A percentile compares a stretch with the other conserved stretches of the same genome.
These are phyloP conservation scores for Ctenopoma kingsleyae DNA, from an alignment of 2,797 vertebrate species.

Conservation along the genomic window DNA sequence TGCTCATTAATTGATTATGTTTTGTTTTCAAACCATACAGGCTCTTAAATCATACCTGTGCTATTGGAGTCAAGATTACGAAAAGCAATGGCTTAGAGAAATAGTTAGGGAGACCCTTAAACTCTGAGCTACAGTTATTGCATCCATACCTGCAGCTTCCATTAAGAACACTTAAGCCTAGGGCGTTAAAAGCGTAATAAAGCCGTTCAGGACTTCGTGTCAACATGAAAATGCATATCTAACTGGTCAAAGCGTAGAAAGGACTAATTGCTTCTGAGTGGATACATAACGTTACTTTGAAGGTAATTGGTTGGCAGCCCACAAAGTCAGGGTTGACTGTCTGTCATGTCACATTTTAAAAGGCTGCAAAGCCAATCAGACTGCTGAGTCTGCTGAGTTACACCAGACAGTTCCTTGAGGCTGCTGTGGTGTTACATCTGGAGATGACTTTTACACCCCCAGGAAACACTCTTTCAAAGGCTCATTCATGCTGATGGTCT, in stretches of 20 bases:
- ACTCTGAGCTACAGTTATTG: constrained; percentile 53
- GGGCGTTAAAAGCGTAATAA: constrained; percentile 58
- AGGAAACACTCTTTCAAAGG: constrained; percentile 8
- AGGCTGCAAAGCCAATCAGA: constrained; percentile 16
- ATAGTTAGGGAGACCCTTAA: constrained; percentile 38
- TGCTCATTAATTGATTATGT: constrained; percentile 66
- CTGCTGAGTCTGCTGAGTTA: constrained; percentile 23
- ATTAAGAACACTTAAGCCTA: constrained; percentile 42
- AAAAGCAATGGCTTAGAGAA: constrained; percentile 66
- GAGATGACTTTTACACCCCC: constrained; percentile 7
- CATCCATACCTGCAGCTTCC: constrained; percentile 42
- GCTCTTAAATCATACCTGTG: constrained; percentile 57
- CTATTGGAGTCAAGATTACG: constrained; percentile 63
- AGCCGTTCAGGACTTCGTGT: constrained; percentile 43
- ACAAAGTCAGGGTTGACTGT: constrained; percentile 32
- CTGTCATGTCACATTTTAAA: constrained; percentile 45
- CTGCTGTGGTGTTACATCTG: constrained; percentile 9
- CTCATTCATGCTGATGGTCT: constrained; percentile 27
- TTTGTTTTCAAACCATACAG: constrained; percentile 43
- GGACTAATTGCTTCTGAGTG: constrained; percentile 52
- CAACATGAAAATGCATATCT: constrained; percentile 35
- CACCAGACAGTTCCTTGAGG: background rate
- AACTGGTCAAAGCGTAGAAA: constrained; percentile 25
- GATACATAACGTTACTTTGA: constrained; percentile 31
- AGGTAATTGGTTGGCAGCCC: constrained; percentile 44